Evolutionary conservation across 2,113 vertebrate genomes (phyloP), one percentile per base, ranked within the genome.

Genomic region (Chlamydotis undulata): DNA sequence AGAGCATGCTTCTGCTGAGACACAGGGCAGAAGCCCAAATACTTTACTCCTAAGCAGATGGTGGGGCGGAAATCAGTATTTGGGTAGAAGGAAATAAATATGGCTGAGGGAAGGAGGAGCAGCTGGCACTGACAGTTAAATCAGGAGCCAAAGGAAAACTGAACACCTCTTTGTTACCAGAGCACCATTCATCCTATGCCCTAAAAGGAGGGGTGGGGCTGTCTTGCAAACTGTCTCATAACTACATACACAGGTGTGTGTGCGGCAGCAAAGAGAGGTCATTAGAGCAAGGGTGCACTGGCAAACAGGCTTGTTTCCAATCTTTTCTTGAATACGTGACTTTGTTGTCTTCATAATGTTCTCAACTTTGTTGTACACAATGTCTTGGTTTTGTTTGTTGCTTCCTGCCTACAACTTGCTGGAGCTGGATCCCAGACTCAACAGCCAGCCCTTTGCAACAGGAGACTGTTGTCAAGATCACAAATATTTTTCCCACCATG

Each of bases 371-470:
- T 76, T 82, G 91, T 89, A 96, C 93, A 92, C 84, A 81, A 93
- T 82, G 93, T 91, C 68, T 96, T 74, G 33, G 87, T 64, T 95
- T 67, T 53, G 80, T 82, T 96, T 96, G 91, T 94, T 96, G 84
- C 89, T 97, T 96, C 94, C 96, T 97, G 87, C 53, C 87, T 84
- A 57, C 2, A 2, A 35, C 14, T 82, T 82, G 73, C 83, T 89
- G 94, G 95, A 92, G 73, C 76, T 89, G 83, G 73, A 81, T 81
- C 69, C 65, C 39, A 52, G 89, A 13, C 29, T 84, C 24, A 10
- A 35, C 18, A 77, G 94, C 76, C 86, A 92, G 73, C 63, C 67
- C 43, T 87, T 68, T 70, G 43, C 80, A 82, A 39, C 33, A 49
- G 49, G 56, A 2, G 52, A 3, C 43, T 59, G 67, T 77, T 52